A percentile compares a stretch with the other conserved stretches of the same genome.
These are phyloP conservation scores for Campaea margaritaria DNA, from an alignment of 2,888 invertebrate species.

Conservation along the genomic window DNA sequence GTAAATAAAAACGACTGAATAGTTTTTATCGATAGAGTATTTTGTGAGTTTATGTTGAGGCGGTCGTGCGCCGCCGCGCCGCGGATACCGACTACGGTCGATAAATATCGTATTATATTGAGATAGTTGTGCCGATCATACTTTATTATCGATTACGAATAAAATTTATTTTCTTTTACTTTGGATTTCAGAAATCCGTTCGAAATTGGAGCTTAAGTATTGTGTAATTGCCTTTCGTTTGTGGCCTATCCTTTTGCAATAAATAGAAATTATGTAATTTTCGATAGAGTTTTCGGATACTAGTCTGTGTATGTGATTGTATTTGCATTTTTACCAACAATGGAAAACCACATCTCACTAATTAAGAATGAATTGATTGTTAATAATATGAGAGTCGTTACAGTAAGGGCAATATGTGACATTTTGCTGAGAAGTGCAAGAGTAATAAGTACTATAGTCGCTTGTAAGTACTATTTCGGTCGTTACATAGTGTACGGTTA, in stretches of 20 bases:
- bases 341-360: slow-evolving; percentile 79
- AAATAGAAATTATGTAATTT: slow-evolving; percentile 74
- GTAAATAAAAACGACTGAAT: slow-evolving; percentile 85
- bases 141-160: slow-evolving; percentile 64
- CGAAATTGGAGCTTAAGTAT: slow-evolving; percentile 75
- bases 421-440: slow-evolving; percentile 70
- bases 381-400: slow-evolving; percentile 59
- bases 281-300: slow-evolving; percentile 79
- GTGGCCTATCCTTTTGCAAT: slow-evolving; percentile 79
- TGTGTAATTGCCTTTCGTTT: slow-evolving; percentile 76
- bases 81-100: slow-evolving; percentile 74
- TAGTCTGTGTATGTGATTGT: slow-evolving; percentile 84
- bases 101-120: slow-evolving; percentile 81
- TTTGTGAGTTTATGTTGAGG: slow-evolving; percentile 79
- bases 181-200: slow-evolving; percentile 82
- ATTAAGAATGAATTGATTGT: slow-evolving; percentile 78
- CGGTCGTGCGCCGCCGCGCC: slow-evolving; percentile 61
- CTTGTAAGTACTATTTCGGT: slow-evolving; percentile 39
- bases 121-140: slow-evolving; percentile 77
- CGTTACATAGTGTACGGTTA: slow-evolving; percentile 31
- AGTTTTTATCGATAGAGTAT: slow-evolving; percentile 83
- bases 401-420: slow-evolving; percentile 74
- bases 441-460: slow-evolving; percentile 39
- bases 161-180: slow-evolving; percentile 52
- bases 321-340: slow-evolving; percentile 81